A percentile compares a stretch with the other conserved stretches of the same genome.
These are phyloP conservation scores for Heloderma charlesbogerti DNA, from an alignment of 2,113 vertebrate species.

Conservation along the genomic window DNA sequence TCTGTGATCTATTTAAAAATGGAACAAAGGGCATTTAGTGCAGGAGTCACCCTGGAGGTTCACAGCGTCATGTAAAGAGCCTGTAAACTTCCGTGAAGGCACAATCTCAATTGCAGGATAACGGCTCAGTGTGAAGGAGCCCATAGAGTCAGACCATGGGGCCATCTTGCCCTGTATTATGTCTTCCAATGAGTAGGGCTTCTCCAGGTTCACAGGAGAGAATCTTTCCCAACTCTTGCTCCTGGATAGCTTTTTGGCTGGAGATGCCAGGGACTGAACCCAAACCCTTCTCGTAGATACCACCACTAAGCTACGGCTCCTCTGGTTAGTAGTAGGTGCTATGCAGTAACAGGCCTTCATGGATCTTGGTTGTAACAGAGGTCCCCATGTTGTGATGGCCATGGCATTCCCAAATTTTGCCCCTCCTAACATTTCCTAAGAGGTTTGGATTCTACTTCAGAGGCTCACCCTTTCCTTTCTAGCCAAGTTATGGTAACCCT, in stretches of 20 bases:
- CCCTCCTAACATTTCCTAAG: not conserved
- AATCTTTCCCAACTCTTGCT: not conserved
- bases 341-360: not conserved
- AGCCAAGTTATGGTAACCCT: not conserved
- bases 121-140: no score
- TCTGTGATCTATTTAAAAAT: no score
- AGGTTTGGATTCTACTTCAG: not conserved
- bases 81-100: no score
- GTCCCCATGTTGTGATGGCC: not conserved
- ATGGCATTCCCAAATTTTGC: not conserved
- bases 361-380: not conserved
- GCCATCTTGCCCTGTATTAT: not conserved
- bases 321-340: not conserved
- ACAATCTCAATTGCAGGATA: no score
- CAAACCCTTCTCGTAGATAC: not conserved
- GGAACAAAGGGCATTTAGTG: no score
- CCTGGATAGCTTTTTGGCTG: not conserved
- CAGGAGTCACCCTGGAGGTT: no score
- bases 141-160: not conserved
- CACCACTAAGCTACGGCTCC: not conserved
- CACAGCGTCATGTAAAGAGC: no score
- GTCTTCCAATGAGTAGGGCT: accelerated
- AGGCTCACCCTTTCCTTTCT: not conserved
- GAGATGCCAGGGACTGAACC: not conserved
- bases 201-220: not conserved